A percentile compares a stretch with the other conserved stretches of the same genome.
Evolutionary conservation across 23 tunicate species (phyloP).

Genomic region (Halocynthia aurantium): DNA sequence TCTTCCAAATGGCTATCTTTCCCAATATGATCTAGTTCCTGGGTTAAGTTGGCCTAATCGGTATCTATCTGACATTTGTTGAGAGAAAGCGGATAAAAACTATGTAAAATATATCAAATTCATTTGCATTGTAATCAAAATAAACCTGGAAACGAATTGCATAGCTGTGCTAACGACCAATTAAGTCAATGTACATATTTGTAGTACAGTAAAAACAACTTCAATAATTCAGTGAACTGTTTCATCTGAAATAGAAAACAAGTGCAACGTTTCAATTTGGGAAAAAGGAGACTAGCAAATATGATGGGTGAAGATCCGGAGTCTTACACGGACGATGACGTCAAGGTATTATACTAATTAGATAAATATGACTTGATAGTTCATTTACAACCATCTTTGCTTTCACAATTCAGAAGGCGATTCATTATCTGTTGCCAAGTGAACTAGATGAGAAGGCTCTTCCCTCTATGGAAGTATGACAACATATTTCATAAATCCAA

Average conservation of each 20-base stretch:
- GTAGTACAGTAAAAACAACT: no score
- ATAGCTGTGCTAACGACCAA: no score
- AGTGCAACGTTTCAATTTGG: constrained; percentile 51
- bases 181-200: no score
- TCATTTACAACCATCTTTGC: neutral
- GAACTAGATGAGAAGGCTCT: constrained; percentile 26
- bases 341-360: constrained; percentile 35
- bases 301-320: constrained; percentile 94
- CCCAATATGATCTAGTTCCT: neutral
- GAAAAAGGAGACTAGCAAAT: constrained; percentile 51
- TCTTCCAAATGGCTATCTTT: neutral
- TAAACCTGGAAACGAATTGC: no score
- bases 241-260: constrained; percentile 21
- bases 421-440: constrained; percentile 59
- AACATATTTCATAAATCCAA: neutral
- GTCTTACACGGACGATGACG: constrained; percentile 46
- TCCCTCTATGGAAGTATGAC: constrained; percentile 57
- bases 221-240: no score
- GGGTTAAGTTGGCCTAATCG: no score
- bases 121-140: no score
- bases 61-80: no score
- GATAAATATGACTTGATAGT: neutral
- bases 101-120: no score
- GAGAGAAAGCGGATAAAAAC: no score
- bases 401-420: constrained; percentile 26